These are phyloP conservation scores for Drosophila nigricruria DNA, from an alignment of 2,888 invertebrate species.

Conservation along the genomic window DNA sequence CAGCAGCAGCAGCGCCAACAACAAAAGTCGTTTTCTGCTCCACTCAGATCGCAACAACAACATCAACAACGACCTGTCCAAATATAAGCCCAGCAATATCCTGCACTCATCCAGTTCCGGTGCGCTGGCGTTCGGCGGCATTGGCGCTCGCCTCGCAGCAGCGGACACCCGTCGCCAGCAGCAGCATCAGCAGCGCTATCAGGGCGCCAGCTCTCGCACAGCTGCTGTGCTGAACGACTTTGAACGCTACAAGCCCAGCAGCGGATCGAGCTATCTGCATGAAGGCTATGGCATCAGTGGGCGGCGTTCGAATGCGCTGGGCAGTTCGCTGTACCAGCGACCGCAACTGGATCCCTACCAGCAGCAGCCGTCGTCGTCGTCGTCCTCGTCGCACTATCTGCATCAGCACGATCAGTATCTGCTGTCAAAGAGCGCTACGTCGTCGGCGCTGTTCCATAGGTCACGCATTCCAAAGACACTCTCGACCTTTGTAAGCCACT, in stretches of 20 bases:
- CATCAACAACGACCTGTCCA: conserved; percentile 82
- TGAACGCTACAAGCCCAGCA: conserved; percentile 69
- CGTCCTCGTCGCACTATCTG: conserved; percentile 61
- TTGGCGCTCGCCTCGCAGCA: conserved; percentile 81
- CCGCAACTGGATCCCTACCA: conserved; percentile 73
- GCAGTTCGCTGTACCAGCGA: conserved; percentile 73
- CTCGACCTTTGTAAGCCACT: conserved; percentile 85
- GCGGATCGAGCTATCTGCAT: conserved; percentile 66
- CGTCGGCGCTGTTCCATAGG: conserved; percentile 86
- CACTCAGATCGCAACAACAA: conserved; percentile 80
- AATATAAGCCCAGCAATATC: conserved; percentile 78
- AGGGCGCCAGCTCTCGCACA: conserved; percentile 72
- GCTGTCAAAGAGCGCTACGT: conserved; percentile 84
- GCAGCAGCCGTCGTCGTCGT: neutral
- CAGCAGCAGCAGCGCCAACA: conserved; percentile 83
- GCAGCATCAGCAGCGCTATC: conserved; percentile 66
- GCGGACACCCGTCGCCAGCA: conserved; percentile 69
- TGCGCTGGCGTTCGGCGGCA: conserved; percentile 82
- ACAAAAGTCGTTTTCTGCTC: conserved; percentile 76
- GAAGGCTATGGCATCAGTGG: conserved; percentile 72
- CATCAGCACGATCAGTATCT: conserved; percentile 78
- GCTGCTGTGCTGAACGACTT: conserved; percentile 77
- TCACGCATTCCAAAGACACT: conserved; percentile 86
- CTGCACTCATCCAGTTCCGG: conserved; percentile 83
- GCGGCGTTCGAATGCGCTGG: conserved; percentile 67